These are phyloP conservation scores for Emydura subglobosa DNA, from an alignment of 2,113 vertebrate genomes.

Conservation along the genomic window DNA sequence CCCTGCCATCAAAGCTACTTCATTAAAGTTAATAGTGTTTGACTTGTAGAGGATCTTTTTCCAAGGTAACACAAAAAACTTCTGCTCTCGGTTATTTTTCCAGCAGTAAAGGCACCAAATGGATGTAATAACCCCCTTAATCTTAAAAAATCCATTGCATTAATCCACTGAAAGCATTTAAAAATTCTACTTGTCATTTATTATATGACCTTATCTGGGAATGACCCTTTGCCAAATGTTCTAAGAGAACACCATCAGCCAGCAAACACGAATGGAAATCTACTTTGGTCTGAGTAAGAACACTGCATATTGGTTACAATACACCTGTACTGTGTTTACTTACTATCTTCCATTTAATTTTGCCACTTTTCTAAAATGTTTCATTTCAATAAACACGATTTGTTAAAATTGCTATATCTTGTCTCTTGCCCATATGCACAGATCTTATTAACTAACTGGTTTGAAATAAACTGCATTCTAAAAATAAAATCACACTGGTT, in stretches of 20 bases:
- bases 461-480: neutral
- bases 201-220: neutral
- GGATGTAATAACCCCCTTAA: conserved; percentile 24
- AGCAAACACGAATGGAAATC: neutral
- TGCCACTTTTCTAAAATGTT: rapidly evolving
- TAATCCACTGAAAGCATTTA: neutral
- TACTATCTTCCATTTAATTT: neutral
- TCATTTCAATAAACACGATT: rapidly evolving
- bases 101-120: conserved; percentile 68
- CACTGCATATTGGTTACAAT: rapidly evolving
- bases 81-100: conserved; percentile 63
- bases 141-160: neutral
- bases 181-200: neutral
- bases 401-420: neutral
- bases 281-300: neutral
- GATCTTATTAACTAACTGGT: rapidly evolving
- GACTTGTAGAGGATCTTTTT: conserved; percentile 76
- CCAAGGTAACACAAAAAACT: conserved; percentile 60
- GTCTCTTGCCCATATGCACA: neutral
- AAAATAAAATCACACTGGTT: neutral
- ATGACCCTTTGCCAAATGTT: neutral
- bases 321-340: neutral
- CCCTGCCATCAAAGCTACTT: conserved; percentile 79
- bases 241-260: neutral
- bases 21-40: conserved; percentile 83